A percentile compares a stretch with the other conserved stretches of the same genome.
phyloP scores from a whole-genome alignment of 2,797 vertebrate genomes.

The Gila robusta region DNA sequence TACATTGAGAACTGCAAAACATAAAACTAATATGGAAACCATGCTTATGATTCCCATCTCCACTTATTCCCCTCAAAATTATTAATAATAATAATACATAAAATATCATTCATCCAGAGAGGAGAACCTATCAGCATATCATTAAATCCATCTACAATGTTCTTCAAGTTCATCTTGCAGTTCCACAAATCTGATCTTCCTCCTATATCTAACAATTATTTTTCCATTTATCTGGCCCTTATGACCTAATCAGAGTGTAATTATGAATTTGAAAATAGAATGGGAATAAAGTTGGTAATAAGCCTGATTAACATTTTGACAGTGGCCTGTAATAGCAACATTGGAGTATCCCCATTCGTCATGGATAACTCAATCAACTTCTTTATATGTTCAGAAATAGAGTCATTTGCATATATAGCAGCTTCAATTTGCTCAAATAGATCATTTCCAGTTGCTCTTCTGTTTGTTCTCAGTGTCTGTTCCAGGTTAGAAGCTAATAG shows the following conservation, averaged over 20 bases:
- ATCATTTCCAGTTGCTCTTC: constrained; percentile 45
- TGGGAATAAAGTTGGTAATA: constrained; percentile 58
- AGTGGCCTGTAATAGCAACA: constrained; percentile 47
- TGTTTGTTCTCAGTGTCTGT: constrained; percentile 1
- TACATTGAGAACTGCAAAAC: background rate
- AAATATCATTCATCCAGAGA: background rate
- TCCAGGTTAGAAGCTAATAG: constrained; percentile 3
- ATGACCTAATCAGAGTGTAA: constrained; percentile 56
- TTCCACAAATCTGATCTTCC: constrained; percentile 20
- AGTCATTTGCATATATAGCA: constrained; percentile 62
- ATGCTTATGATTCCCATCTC: constrained; percentile 9
- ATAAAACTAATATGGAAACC: background rate
- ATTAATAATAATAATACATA: background rate
- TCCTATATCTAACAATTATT: constrained; percentile 42
- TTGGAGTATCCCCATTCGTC: constrained; percentile 56
- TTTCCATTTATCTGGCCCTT: constrained; percentile 43
- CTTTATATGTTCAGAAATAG: constrained; percentile 43
- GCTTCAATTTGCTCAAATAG: constrained; percentile 50
- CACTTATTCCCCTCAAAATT: background rate
- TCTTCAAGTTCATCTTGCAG: constrained; percentile 9
- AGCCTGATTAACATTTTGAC: constrained; percentile 60
- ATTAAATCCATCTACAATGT: constrained; percentile 23
- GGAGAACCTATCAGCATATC: constrained; percentile 4
- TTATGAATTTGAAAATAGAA: constrained; percentile 59
- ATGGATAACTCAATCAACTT: constrained; percentile 60